These are phyloP conservation scores for Drosophila malerkotliana DNA, from an alignment of 1,140 invertebrate species.

Conservation along the genomic window DNA sequence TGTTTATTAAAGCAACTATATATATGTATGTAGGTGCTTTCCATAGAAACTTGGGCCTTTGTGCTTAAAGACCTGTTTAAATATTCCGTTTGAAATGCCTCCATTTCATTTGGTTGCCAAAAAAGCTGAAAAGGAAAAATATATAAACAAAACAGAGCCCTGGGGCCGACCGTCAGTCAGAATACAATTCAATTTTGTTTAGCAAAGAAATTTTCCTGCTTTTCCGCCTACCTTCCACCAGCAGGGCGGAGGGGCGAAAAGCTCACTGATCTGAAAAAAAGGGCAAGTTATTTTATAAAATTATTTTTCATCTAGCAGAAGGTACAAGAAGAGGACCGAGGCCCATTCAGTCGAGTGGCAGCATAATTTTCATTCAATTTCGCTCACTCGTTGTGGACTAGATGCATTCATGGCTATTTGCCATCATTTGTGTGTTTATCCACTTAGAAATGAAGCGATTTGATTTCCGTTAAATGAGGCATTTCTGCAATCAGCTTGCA, in stretches of 20 bases:
- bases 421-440: conserved; percentile 78
- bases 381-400: conserved; percentile 63
- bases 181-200: conserved; percentile 79
- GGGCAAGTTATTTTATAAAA: conserved; percentile 79
- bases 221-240: background rate
- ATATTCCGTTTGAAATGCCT: conserved; percentile 41
- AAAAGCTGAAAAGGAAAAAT: conserved; percentile 21
- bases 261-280: conserved; percentile 79
- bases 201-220: conserved; percentile 49
- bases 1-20: background rate
- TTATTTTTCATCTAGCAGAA: conserved; percentile 66
- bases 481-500: conserved; percentile 75
- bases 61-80: conserved; percentile 27
- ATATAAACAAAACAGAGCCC: conserved; percentile 45
- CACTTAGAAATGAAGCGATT: conserved; percentile 76
- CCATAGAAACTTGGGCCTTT: background rate
- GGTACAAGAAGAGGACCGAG: conserved; percentile 20
- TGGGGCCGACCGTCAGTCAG: conserved; percentile 53
- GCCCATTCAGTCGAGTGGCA: conserved; percentile 56
- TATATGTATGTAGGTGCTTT: background rate
- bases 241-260: conserved; percentile 29
- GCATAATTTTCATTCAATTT: conserved; percentile 82
- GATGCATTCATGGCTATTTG: conserved; percentile 67
- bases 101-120: conserved; percentile 47
- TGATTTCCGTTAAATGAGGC: conserved; percentile 77